A percentile compares a stretch with the other conserved stretches of the same genome.
These are phyloP conservation scores for Drosophila mojavensis DNA, from an alignment of 1,140 invertebrate species.

Conservation along the genomic window DNA sequence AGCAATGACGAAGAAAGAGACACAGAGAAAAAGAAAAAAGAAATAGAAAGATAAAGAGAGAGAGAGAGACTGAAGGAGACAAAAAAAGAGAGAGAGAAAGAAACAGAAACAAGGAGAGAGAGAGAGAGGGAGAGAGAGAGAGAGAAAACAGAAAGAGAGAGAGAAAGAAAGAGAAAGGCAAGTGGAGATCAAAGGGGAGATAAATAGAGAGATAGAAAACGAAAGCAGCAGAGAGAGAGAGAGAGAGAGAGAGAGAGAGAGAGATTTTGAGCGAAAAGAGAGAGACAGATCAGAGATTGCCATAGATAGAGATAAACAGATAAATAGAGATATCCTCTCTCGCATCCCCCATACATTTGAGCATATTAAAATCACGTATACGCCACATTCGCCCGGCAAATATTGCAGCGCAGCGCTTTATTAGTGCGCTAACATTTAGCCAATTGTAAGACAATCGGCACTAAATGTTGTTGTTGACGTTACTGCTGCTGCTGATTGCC, in stretches of 20 bases:
- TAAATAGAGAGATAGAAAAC: background rate
- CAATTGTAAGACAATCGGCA: constrained; percentile 52
- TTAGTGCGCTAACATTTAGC: constrained; percentile 39
- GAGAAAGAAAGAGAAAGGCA: background rate
- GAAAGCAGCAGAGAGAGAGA: background rate
- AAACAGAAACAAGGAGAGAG: too few species aligned
- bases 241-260: background rate
- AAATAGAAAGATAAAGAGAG: too few species aligned
- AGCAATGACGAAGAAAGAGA: background rate
- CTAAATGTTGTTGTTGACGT: constrained; percentile 51
- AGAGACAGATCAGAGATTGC: background rate
- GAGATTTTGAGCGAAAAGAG: background rate
- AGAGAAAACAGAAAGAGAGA: background rate
- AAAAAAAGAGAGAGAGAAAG: too few species aligned
- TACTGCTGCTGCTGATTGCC: constrained; percentile 3
- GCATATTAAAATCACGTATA: constrained; percentile 65
- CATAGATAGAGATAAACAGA: too few species aligned
- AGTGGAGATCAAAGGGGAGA: background rate
- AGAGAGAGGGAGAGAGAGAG: background rate
- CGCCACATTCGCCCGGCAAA: constrained; percentile 29
- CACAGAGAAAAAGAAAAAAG: too few species aligned
- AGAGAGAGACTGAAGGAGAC: too few species aligned
- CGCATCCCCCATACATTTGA: background rate
- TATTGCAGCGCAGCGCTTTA: background rate
- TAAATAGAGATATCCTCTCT: too few species aligned